phyloP scores from a whole-genome alignment of 2,888 invertebrate species.

The Nineta flava region DNA sequence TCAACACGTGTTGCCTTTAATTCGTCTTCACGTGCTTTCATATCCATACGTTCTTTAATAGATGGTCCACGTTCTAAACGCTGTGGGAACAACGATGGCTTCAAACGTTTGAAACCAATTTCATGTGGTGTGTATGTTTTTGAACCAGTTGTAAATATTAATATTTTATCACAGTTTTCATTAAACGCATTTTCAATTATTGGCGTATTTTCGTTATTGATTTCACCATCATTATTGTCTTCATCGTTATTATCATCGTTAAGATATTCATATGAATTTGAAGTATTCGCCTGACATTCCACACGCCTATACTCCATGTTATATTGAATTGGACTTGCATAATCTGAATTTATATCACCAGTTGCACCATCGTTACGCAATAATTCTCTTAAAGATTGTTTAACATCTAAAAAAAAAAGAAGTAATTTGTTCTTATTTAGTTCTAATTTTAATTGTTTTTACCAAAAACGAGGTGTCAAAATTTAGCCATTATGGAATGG shows the following conservation, averaged over 20 bases:
- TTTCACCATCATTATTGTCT: conserved; percentile 19
- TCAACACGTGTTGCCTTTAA: conserved; percentile 33
- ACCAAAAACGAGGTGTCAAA: too few relatives aligned
- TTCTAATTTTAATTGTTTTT: conserved; percentile 4
- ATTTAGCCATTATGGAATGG: too few relatives aligned
- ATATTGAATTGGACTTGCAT: conserved; percentile 42
- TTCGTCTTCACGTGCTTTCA: conserved; percentile 35
- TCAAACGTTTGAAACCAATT: conserved; percentile 62
- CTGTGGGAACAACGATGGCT: conserved; percentile 49
- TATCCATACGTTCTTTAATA: conserved; percentile 45
- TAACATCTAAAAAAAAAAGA: neutral
- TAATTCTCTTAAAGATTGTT: neutral
- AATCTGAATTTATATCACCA: conserved; percentile 27
- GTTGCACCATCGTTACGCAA: neutral
- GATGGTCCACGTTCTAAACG: conserved; percentile 50
- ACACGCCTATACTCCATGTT: conserved; percentile 43
- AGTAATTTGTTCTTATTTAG: neutral
- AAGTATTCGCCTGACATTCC: conserved; percentile 23
- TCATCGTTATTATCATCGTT: conserved; percentile 23
- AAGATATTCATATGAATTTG: conserved; percentile 19
- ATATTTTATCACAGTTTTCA: conserved; percentile 46
- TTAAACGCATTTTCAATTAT: conserved; percentile 16
- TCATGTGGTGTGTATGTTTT: conserved; percentile 76
- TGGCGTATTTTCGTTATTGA: conserved; percentile 11
- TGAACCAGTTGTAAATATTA: conserved; percentile 71